phyloP scores from a whole-genome alignment of 2,888 invertebrate species.

The Pachydiplax longipennis region DNA sequence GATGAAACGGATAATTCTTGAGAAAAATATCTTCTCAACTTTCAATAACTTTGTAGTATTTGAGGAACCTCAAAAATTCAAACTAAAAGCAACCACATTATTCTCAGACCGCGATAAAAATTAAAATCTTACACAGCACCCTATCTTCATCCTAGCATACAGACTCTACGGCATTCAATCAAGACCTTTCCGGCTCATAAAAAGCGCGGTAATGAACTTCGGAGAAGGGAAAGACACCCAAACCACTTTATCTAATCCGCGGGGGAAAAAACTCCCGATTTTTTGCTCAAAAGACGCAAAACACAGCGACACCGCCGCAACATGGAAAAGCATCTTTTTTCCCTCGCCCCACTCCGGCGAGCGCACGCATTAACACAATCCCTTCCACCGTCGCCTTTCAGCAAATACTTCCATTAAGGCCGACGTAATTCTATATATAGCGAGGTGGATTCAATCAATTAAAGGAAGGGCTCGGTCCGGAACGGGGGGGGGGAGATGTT shows the following conservation, averaged over 20 bases:
- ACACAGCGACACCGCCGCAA: not conserved
- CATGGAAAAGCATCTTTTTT: not conserved
- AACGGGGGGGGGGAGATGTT: not conserved
- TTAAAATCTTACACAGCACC: too few species aligned
- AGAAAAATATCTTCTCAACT: not conserved
- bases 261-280: not conserved
- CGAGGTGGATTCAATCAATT: constrained; percentile 1
- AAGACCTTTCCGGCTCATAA: not conserved
- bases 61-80: not conserved
- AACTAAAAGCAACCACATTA: not conserved
- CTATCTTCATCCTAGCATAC: too few species aligned
- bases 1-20: not conserved
- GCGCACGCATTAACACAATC: not conserved
- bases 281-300: not conserved
- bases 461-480: not conserved
- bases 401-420: not conserved
- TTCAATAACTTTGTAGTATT: not conserved
- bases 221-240: not conserved
- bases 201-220: not conserved
- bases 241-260: not conserved
- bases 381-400: not conserved
- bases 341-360: not conserved
- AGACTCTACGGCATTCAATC: too few species aligned
- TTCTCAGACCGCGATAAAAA: too few species aligned
- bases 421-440: not conserved